Evolutionary conservation across 2,113 vertebrate genomes (phyloP), one percentile per base, ranked within the genome.

Genomic region (Anoplopoma fimbria): DNA sequence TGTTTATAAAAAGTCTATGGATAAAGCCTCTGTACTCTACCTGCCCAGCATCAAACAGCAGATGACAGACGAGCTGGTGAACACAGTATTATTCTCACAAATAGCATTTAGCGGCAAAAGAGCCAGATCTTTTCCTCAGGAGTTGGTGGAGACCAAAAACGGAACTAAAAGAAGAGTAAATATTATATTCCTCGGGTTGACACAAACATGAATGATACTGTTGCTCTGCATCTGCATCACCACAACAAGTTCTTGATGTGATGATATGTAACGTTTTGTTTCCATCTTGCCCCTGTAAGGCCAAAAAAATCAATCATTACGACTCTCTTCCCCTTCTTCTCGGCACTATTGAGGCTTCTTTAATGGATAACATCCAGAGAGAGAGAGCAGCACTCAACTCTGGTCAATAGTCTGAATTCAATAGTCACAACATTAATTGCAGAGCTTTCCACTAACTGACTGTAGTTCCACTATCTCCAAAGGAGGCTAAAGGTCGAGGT

Each of bases 371-470:
- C 23, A 70, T 76, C 51, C 63, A 57, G 49, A 33, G 23, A 40
- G n/a, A 75, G 29, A 70, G 51, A 64, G 75, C 65, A 65, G 83
- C 70, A 77, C 77, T 87, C 63, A 70, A 63, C 33, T 75, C 57
- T 3, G 8, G 58, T 90, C 83, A 90, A 67, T 84, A 79, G 25
- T 65, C 13, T 57, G 15, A 75, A 31, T 17, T 75, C 64, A 75
- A 70, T 65, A 67, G 77, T 78, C 64, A 40, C 25, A 31, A 63
- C 83, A 61, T 69, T 72, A 82, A 74, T 27, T 76, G 73, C 29
- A 27, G 55, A 45, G 67, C 9, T 21, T 79, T 69, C 68, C 19
- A 4, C 27, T 33, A 17, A 79, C 31, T 10, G 25, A 15, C n/a
- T 0, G 7, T 1, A 23, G 14, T 25, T 42, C 23, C 4, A 64